A percentile compares a stretch with the other conserved stretches of the same genome.
These are phyloP conservation scores for Apostichopus californicus DNA, from an alignment of 35 echinoderm and acorn worm genomes.

Conservation along the genomic window DNA sequence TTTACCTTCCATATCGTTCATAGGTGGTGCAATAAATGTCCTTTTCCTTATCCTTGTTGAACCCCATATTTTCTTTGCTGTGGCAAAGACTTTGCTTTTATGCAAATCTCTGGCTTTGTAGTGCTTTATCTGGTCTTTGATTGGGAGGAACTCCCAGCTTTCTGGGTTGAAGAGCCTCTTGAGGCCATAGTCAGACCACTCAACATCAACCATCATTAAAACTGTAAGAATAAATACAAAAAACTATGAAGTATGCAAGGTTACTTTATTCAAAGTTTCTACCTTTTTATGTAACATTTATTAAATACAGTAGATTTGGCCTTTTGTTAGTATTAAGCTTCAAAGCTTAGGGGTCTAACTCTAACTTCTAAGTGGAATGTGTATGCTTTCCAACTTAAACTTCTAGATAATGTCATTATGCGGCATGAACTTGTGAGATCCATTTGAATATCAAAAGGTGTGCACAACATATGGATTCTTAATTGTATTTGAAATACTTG, in stretches of 20 bases:
- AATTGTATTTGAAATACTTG: too few species aligned
- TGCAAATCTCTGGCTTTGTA: conserved; percentile 75
- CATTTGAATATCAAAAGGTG: too few species aligned
- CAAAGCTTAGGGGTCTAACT: too few species aligned
- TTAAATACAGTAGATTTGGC: too few species aligned
- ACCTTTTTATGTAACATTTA: too few species aligned
- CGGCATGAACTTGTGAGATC: too few species aligned
- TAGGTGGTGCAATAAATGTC: conserved; percentile 58
- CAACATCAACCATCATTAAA: conserved; percentile 37
- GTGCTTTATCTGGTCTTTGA: conserved; percentile 77
- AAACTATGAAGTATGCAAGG: neutral
- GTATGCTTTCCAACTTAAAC: too few species aligned
- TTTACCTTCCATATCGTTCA: conserved; percentile 51
- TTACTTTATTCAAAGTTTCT: too few species aligned
- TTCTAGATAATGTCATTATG: too few species aligned
- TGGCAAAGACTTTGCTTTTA: conserved; percentile 69
- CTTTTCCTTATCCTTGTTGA: conserved; percentile 51
- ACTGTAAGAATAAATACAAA: neutral
- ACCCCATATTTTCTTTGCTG: conserved; percentile 67
- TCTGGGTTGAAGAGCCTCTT: conserved; percentile 71
- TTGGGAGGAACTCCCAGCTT: conserved; percentile 69
- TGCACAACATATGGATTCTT: too few species aligned
- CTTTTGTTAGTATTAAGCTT: too few species aligned
- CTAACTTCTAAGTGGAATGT: too few species aligned
- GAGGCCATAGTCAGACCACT: conserved; percentile 81